phyloP scores from a whole-genome alignment of 2,797 vertebrate genomes.

The Anas bernieri region DNA sequence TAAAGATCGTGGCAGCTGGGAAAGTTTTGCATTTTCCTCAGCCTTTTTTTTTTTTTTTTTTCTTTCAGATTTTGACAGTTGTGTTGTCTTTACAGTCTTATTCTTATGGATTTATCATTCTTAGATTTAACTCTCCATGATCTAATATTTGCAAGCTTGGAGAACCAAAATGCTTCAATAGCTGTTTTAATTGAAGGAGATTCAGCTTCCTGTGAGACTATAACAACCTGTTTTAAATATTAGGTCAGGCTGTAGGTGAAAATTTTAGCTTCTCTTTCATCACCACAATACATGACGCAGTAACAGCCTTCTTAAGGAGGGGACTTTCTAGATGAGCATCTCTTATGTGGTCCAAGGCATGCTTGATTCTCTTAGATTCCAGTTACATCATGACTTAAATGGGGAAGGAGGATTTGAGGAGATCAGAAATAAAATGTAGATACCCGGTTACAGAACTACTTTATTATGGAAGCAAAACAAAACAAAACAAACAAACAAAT shows the following conservation, averaged over 20 bases:
- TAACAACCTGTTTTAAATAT: neutral
- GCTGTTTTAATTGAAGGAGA: neutral
- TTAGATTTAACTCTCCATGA: neutral
- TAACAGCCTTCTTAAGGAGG: neutral
- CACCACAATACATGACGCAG: neutral
- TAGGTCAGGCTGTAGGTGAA: neutral
- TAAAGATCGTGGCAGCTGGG: constrained; percentile 15
- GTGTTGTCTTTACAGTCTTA: constrained; percentile 3
- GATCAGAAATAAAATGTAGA: neutral
- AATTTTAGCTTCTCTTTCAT: neutral
- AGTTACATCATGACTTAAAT: neutral
- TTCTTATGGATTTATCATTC: neutral
- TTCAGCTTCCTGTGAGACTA: neutral
- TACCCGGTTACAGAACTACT: neutral
- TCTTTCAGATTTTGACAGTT: neutral
- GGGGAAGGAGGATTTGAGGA: neutral
- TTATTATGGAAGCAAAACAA: neutral
- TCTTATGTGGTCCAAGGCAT: neutral
- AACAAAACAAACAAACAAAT: too few relatives aligned
- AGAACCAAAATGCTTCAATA: neutral
- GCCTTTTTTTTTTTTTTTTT: neutral
- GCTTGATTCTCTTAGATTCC: neutral
- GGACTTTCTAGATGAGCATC: neutral
- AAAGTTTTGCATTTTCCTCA: constrained; percentile 16
- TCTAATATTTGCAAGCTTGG: neutral